A percentile compares a stretch with the other conserved stretches of the same genome.
Evolutionary conservation across 2,888 invertebrate species (phyloP).

Genomic region (Apamea sordens): DNA sequence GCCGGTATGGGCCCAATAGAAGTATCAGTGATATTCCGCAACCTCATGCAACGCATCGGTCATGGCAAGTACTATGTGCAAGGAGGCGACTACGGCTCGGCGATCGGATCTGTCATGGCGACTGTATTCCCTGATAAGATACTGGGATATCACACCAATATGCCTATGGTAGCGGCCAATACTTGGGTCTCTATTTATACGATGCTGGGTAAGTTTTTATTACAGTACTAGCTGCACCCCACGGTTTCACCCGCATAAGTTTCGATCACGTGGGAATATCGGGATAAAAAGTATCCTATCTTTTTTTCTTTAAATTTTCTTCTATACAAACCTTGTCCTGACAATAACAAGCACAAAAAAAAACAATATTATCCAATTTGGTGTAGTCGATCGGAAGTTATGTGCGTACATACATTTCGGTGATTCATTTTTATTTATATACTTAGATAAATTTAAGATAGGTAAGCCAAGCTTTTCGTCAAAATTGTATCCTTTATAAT

Average conservation of each 20-base stretch:
- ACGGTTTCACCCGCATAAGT: too few relatives aligned
- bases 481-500: background rate
- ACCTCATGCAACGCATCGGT: slow-evolving; percentile 93
- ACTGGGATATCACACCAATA: slow-evolving; percentile 91
- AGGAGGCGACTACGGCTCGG: slow-evolving; percentile 93
- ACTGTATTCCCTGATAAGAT: slow-evolving; percentile 91
- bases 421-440: too few relatives aligned
- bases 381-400: too few relatives aligned
- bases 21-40: slow-evolving; percentile 90
- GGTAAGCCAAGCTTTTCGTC: background rate
- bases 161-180: slow-evolving; percentile 84
- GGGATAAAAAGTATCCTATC: too few relatives aligned
- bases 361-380: too few relatives aligned
- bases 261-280: too few relatives aligned
- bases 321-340: too few relatives aligned
- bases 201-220: slow-evolving; percentile 78
- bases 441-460: too few relatives aligned
- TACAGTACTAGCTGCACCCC: too few relatives aligned
- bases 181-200: slow-evolving; percentile 72
- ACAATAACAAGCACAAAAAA: too few relatives aligned
- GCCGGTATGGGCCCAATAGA: slow-evolving; percentile 91
- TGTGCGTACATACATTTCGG: too few relatives aligned
- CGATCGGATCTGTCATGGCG: slow-evolving; percentile 90
- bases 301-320: too few relatives aligned
- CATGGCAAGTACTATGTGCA: slow-evolving; percentile 92